A percentile compares a stretch with the other conserved stretches of the same genome.
Evolutionary conservation across 2,797 vertebrate genomes (phyloP).

Genomic region (Brotogeris chrysoptera): DNA sequence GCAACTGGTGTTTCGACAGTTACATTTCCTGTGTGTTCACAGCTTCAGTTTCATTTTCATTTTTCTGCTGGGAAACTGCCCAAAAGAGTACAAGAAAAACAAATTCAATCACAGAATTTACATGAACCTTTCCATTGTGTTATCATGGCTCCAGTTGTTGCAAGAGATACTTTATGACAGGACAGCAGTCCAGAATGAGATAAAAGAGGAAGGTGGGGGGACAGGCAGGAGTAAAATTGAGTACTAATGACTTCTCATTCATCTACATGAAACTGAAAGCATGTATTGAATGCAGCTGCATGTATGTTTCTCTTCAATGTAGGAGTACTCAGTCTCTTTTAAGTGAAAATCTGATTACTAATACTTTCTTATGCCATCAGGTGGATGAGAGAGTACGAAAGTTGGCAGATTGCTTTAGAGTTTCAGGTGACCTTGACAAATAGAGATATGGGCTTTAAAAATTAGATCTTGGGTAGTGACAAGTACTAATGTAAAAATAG

Average conservation of each 20-base stretch:
- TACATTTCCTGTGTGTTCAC: fast-evolving
- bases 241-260: background rate
- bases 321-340: background rate
- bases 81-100: background rate
- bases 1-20: background rate
- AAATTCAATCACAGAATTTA: background rate
- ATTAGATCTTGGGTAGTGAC: fast-evolving
- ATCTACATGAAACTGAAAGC: background rate
- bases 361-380: background rate
- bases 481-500: background rate
- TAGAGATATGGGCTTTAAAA: background rate
- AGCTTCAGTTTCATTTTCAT: background rate
- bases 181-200: background rate
- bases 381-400: background rate
- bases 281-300: background rate
- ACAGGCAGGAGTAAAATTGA: fast-evolving
- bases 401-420: background rate
- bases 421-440: background rate
- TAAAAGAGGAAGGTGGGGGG: background rate
- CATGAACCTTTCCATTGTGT: fast-evolving
- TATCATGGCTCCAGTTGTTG: background rate
- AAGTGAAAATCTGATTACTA: background rate
- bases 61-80: background rate
- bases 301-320: background rate
- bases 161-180: background rate